Base-by-base conservation (phyloP, 2,797 vertebrate genomes). In the Presbytis comata region DNA sequence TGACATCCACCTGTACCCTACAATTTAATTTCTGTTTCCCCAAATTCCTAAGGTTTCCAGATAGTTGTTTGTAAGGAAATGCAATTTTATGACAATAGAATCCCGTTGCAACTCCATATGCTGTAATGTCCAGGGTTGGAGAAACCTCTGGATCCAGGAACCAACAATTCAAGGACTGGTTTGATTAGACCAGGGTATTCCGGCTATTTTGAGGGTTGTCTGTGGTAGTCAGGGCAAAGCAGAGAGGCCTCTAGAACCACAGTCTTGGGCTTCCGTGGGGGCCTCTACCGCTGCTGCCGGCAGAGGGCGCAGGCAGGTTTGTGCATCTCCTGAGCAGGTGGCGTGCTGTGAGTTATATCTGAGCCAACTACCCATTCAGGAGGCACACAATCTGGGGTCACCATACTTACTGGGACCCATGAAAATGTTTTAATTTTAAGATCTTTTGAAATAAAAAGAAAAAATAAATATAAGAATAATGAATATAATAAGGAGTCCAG, bases 61-160 rank as follows among this genome's bases (percentile, higher is more conserved):
- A 76, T 26, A 53, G 61, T 53, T 89, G 28, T 88, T 84, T 93
- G 67, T 78, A 85, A 92, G 88, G 79, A 93, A 76, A 89, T 39
- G 9, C 5, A 39, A 26, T 81, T 91, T 91, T 70, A 46, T 36
- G 39, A 44, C 41, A n/a, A 64, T 50, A 64, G 64, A 76, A 78
- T 82, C 74, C 21, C 44, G 16, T 16, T 53, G 59, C 33, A 83
- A 21, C 5, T 24, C n/a, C 36, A 12, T 7, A 24, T 64, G 10
- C 59, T 89, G 39, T 70, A 14, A 30, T 55, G 57, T 41, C 36
- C 24, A 57, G 74, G 44, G 30, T 36, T 41, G 33, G 83, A 89
- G 70, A 89, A 91, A 53, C 12, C 21, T 72, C 36, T 79, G n/a
- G 44, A 33, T 87, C 72, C 24, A 22, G 93, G 75, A 86, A n/a